Conservation (phyloP, 2,888 invertebrate species). For the Dusona sp. region DNA sequence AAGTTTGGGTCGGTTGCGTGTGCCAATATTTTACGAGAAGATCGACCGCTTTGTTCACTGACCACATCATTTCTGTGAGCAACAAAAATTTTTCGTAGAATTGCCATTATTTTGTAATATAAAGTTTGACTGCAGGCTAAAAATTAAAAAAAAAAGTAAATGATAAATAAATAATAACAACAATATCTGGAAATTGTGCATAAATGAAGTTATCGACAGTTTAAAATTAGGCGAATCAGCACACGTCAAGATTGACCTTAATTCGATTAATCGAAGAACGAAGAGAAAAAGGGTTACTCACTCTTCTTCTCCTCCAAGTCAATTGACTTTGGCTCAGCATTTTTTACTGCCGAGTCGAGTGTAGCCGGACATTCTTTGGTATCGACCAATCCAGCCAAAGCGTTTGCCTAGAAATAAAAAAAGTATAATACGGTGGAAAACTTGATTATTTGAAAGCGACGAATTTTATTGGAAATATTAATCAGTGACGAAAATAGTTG, state of each 20-base stretch:
- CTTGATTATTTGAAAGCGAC: neutral
- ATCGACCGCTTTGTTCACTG: slow-evolving; percentile 91
- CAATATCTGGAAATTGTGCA: neutral
- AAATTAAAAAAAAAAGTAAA: neutral
- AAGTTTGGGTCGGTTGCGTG: slow-evolving; percentile 88
- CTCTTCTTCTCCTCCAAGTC: slow-evolving; percentile 88
- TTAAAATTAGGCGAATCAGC: neutral
- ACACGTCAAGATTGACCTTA: neutral
- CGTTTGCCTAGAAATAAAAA: slow-evolving; percentile 65
- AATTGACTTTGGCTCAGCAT: slow-evolving; percentile 84
- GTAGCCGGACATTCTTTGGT: slow-evolving; percentile 50
- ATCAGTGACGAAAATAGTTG: neutral
- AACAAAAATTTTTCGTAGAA: no score
- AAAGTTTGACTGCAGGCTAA: neutral
- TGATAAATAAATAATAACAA: neutral
- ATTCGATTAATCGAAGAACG: slow-evolving; percentile 25
- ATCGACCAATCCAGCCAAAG: slow-evolving; percentile 65
- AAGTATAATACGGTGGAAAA: neutral
- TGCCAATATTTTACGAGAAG: slow-evolving; percentile 89
- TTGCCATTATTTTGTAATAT: no score
- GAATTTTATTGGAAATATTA: neutral
- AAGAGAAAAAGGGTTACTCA: slow-evolving; percentile 73
- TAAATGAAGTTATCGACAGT: neutral
- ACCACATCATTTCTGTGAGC: slow-evolving; percentile 88
- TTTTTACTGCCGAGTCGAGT: slow-evolving; percentile 77